phyloP scores from a whole-genome alignment of 2,113 vertebrate species.

The Felis chaus region DNA sequence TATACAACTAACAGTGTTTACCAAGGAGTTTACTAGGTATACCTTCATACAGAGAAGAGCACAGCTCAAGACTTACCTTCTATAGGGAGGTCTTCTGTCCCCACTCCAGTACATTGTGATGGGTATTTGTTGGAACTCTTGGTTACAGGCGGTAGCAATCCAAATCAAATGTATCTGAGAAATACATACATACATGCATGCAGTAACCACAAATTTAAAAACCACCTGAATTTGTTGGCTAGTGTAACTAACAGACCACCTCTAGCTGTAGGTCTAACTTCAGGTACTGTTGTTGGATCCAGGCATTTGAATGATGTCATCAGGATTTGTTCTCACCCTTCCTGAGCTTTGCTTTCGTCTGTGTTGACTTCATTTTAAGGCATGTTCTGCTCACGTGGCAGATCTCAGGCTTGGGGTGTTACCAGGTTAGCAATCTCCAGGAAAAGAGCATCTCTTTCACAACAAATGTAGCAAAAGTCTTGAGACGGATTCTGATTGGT shows the following conservation, averaged over 20 bases:
- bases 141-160: background rate
- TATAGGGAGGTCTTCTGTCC: background rate
- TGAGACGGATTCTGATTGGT: background rate
- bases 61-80: background rate
- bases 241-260: background rate
- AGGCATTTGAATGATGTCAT: background rate
- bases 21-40: background rate
- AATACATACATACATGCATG: background rate
- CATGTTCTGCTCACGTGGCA: background rate
- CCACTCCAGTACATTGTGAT: background rate
- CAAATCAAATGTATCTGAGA: background rate
- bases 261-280: background rate
- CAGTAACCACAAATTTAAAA: background rate
- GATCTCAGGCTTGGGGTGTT: background rate
- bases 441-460: background rate
- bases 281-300: background rate
- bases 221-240: background rate
- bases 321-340: background rate
- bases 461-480: background rate
- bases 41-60: background rate
- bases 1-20: background rate
- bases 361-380: background rate
- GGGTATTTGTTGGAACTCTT: background rate
- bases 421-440: background rate
- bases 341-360: background rate